A percentile compares a stretch with the other conserved stretches of the same genome.
phyloP scores from a whole-genome alignment of 2,888 invertebrate genomes.

The Pterobdella sp. region DNA sequence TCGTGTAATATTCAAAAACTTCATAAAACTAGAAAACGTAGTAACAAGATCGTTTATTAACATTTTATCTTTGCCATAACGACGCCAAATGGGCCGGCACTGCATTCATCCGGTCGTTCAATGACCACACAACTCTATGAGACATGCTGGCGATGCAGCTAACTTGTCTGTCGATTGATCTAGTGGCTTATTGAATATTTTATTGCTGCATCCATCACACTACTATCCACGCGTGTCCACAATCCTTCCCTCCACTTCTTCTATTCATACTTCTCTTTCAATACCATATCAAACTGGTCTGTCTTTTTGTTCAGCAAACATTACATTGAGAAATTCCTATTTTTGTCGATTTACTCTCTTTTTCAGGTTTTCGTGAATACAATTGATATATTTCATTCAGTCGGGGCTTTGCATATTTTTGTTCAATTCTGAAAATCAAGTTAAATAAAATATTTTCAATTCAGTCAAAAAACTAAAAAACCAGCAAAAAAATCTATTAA shows the following conservation, averaged over 20 bases:
- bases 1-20: too few species aligned
- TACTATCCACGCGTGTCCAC: not conserved
- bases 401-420: too few species aligned
- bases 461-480: too few species aligned
- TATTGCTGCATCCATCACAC: not conserved
- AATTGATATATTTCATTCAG: too few species aligned
- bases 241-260: not conserved
- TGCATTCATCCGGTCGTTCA: not conserved
- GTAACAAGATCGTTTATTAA: not conserved
- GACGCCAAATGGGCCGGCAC: not conserved
- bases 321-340: too few species aligned
- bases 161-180: not conserved
- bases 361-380: too few species aligned
- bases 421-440: too few species aligned
- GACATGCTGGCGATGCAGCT: not conserved
- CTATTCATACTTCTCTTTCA: not conserved
- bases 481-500: not conserved
- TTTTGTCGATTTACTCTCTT: too few species aligned
- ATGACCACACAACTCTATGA: not conserved
- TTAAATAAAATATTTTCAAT: too few species aligned
- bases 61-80: not conserved
- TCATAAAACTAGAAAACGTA: not conserved
- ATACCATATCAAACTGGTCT: too few species aligned
- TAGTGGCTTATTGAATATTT: not conserved
- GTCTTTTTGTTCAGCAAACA: too few species aligned